These are phyloP conservation scores for Phortica magna DNA, from an alignment of 2,888 invertebrate genomes.

Conservation along the genomic window DNA sequence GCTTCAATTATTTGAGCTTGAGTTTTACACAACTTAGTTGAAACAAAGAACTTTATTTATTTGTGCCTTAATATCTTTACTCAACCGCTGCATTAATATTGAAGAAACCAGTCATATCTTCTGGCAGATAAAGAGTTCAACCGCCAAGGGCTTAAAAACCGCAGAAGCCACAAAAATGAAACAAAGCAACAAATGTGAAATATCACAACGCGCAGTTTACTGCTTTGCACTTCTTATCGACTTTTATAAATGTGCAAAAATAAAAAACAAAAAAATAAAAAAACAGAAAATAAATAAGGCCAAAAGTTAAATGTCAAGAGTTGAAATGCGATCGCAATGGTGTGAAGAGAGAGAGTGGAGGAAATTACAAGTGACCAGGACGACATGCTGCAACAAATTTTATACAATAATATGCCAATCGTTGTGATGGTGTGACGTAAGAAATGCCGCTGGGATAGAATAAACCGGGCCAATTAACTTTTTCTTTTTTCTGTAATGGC, in stretches of 20 bases:
- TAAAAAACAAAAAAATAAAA: no score
- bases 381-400: background rate
- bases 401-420: background rate
- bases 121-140: no score
- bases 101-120: no score
- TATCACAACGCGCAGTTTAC: background rate
- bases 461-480: background rate
- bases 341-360: background rate
- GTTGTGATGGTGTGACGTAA: background rate
- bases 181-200: slow-evolving; percentile 12
- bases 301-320: slow-evolving; percentile 5
- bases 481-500: background rate
- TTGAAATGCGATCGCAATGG: background rate
- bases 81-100: no score
- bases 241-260: background rate
- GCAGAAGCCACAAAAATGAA: background rate
- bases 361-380: background rate
- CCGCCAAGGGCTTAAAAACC: background rate
- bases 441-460: background rate
- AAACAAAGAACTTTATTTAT: no score
- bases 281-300: background rate
- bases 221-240: background rate
- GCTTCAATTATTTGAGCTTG: no score
- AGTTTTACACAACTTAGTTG: no score
- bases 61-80: no score